Evolutionary conservation across 2,113 vertebrate genomes (phyloP).

Genomic region (Tetraodon nigroviridis): DNA sequence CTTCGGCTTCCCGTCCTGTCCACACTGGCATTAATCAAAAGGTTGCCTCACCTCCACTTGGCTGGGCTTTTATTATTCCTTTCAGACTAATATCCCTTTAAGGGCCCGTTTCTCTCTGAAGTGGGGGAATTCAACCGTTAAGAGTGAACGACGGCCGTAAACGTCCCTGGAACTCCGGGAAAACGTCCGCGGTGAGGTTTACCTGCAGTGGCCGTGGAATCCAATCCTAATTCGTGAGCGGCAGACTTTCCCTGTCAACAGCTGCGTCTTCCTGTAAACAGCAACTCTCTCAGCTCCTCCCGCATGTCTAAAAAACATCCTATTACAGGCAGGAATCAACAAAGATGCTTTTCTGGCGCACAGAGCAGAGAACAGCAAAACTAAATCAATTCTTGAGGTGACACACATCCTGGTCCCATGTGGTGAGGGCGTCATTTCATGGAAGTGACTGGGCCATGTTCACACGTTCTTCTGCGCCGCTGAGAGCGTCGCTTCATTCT

Average conservation of each 20-base stretch:
- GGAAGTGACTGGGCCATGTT: constrained; percentile 23
- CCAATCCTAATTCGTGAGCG: constrained; percentile 31
- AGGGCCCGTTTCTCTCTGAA: no score
- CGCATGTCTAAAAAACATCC: constrained; percentile 67
- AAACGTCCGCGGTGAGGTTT: neutral
- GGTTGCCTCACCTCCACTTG: neutral
- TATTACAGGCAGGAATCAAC: constrained; percentile 70
- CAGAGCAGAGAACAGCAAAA: constrained; percentile 31
- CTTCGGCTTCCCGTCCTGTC: no score
- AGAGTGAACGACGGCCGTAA: no score
- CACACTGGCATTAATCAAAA: no score
- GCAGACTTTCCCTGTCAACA: constrained; percentile 46
- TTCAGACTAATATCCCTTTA: no score
- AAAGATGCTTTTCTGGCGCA: constrained; percentile 43
- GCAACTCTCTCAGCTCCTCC: constrained; percentile 24
- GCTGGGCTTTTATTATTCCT: no score
- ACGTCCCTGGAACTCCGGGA: no score
- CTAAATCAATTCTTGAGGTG: constrained; percentile 39
- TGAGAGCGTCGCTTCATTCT: no score
- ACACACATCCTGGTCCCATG: constrained; percentile 56
- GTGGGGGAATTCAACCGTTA: no score
- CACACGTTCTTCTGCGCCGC: neutral
- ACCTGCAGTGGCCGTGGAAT: neutral
- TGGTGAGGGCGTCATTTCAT: constrained; percentile 32
- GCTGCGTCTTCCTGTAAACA: constrained; percentile 67